Conservation (phyloP, 2,113 vertebrate species). For the Dendropsophus ebraccatus region DNA sequence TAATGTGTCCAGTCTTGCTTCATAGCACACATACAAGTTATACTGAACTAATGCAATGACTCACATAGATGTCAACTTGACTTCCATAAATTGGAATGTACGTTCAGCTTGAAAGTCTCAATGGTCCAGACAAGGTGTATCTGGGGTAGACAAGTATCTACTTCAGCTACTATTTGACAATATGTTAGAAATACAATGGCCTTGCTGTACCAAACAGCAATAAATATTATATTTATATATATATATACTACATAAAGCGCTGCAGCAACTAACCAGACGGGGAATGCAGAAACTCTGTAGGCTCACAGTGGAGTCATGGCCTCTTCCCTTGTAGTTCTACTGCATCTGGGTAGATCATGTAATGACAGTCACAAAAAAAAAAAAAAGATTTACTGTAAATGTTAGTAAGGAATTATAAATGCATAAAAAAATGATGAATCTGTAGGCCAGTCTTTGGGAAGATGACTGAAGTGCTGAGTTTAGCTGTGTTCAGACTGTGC, state of each 20-base stretch:
- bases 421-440: slow-evolving; percentile 61
- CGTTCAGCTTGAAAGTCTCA: not conserved
- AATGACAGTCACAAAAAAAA: slow-evolving; percentile 8
- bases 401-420: slow-evolving; percentile 49
- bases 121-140: not conserved
- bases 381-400: not conserved
- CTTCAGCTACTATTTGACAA: slow-evolving; percentile 31
- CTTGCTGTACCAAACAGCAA: slow-evolving; percentile 32
- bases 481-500: slow-evolving; percentile 72
- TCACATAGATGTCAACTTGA: slow-evolving; percentile 6
- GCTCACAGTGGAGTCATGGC: slow-evolving; percentile 55
- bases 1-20: not conserved
- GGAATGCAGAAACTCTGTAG: not conserved
- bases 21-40: not conserved
- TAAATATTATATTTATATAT: not conserved
- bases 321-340: slow-evolving; percentile 44
- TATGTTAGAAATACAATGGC: slow-evolving; percentile 38
- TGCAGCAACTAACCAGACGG: slow-evolving; percentile 29
- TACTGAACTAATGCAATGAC: not conserved
- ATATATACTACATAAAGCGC: slow-evolving; percentile 31
- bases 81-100: slow-evolving; percentile 8
- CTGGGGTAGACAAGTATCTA: not conserved
- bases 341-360: slow-evolving; percentile 63
- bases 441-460: slow-evolving; percentile 65
- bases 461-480: slow-evolving; percentile 60